Conservation (phyloP, 2,888 invertebrate species). For the Heliothis peltigera region DNA sequence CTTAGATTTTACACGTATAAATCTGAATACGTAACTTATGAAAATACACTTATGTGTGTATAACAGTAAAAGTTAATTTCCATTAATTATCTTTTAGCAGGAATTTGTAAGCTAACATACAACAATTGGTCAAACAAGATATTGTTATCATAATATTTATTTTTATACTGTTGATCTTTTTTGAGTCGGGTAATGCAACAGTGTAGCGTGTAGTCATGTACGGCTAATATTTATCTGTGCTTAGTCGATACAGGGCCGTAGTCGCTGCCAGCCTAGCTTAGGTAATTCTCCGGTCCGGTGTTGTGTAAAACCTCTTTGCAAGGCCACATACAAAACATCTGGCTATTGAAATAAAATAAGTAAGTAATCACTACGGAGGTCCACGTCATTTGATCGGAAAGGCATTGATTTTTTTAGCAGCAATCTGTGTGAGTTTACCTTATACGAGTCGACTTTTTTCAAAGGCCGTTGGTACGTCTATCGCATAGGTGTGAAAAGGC, state of each 20-base stretch:
- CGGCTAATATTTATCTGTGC: slow-evolving; percentile 38
- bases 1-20: too few relatives aligned
- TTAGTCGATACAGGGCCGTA: slow-evolving; percentile 15
- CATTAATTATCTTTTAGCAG: too few relatives aligned
- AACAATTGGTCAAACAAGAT: neutral
- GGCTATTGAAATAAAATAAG: neutral
- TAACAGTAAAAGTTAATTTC: too few relatives aligned
- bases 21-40: too few relatives aligned
- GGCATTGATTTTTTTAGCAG: neutral
- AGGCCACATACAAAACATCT: neutral
- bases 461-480: slow-evolving; percentile 10
- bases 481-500: slow-evolving; percentile 34
- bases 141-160: neutral
- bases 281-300: slow-evolving; percentile 5
- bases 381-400: neutral
- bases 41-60: too few relatives aligned
- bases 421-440: slow-evolving; percentile 23
- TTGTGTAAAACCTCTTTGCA: neutral
- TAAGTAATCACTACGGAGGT: neutral
- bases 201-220: slow-evolving; percentile 45
- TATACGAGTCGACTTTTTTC: slow-evolving; percentile 18
- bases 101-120: too few relatives aligned
- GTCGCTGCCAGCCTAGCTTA: slow-evolving; percentile 17
- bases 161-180: slow-evolving; percentile 6
- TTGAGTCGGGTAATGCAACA: slow-evolving; percentile 19